These are phyloP conservation scores for Bradypodion ventrale DNA, from an alignment of 2,797 vertebrate species.

Conservation along the genomic window DNA sequence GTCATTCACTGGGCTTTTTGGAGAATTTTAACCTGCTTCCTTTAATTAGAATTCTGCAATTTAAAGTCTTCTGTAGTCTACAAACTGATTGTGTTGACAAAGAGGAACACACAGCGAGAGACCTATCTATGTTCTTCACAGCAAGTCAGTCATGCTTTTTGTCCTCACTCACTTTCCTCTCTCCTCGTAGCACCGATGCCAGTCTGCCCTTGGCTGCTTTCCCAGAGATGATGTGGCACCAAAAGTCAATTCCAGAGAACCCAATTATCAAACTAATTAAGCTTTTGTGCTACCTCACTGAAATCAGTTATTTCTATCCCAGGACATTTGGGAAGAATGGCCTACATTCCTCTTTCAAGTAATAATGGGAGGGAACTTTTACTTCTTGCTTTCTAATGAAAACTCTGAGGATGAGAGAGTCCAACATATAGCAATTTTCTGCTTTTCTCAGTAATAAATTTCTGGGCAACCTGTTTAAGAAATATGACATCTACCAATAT, in stretches of 20 bases:
- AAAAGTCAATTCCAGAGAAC: constrained; percentile 27
- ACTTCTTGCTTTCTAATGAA: neutral
- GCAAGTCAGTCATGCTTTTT: neutral
- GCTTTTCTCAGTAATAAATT: neutral
- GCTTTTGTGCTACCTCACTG: neutral
- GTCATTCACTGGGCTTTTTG: neutral
- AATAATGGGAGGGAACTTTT: neutral
- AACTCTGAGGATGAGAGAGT: neutral
- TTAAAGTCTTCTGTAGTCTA: neutral
- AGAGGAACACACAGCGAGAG: constrained; percentile 4
- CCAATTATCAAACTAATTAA: constrained; percentile 32
- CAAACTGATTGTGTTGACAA: constrained; percentile 26
- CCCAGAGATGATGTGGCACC: constrained; percentile 14
- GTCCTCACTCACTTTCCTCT: neutral
- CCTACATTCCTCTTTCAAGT: neutral
- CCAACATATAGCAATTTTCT: neutral
- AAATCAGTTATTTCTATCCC: constrained; percentile 8
- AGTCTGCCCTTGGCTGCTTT: neutral
- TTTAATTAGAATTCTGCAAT: neutral
- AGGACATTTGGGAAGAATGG: neutral
- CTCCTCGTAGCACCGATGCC: neutral
- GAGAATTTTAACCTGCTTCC: constrained; percentile 13
- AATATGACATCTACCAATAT: neutral
- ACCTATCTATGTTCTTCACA: neutral
- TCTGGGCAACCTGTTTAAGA: neutral